Evolutionary conservation across 2,888 invertebrate genomes (phyloP).

Genomic region (Leptinotarsa juncta): DNA sequence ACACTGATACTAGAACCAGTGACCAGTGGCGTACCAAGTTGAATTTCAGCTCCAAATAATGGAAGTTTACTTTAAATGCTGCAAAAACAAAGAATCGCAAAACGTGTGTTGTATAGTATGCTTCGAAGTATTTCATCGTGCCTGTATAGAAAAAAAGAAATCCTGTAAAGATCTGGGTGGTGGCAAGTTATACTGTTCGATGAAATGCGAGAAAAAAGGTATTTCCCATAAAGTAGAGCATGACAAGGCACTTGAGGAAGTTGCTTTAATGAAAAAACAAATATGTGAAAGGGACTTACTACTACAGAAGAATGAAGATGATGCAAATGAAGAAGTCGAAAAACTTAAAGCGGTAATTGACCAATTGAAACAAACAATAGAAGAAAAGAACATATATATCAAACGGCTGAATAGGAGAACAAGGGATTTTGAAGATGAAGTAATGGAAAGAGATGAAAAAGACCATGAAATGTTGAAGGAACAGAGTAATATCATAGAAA

Average conservation of each 20-base stretch:
- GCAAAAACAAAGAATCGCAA: no score
- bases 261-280: neutral
- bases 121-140: no score
- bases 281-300: neutral
- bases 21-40: no score
- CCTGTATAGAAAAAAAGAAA: no score
- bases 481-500: constrained; percentile 3
- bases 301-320: constrained; percentile 7
- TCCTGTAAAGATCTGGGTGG: neutral
- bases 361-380: constrained; percentile 13
- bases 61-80: no score
- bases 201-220: neutral
- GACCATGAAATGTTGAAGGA: neutral
- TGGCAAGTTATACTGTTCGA: neutral
- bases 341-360: constrained; percentile 1
- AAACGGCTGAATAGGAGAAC: constrained; percentile 9
- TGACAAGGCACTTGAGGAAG: neutral
- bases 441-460: neutral
- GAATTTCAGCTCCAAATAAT: no score
- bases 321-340: constrained; percentile 4
- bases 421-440: constrained; percentile 15
- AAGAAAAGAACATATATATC: neutral
- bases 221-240: neutral
- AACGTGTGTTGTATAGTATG: no score
- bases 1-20: no score